Evolutionary conservation across 2,113 vertebrate genomes (phyloP).

Genomic region (Serilophus lunatus): DNA sequence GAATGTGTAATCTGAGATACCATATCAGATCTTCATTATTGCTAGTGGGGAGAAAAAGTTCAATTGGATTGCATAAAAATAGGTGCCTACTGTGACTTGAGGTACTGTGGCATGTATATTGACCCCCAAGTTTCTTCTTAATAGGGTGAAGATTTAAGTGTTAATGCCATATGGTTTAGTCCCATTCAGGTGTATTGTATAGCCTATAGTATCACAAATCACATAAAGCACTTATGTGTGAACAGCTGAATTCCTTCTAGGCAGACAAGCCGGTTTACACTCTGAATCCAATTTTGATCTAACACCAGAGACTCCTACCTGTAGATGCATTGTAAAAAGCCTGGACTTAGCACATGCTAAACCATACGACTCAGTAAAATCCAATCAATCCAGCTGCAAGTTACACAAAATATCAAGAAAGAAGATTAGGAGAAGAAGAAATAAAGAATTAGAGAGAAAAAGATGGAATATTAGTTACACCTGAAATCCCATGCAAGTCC

Average conservation of each 20-base stretch:
- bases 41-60: background rate
- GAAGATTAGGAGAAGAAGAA: background rate
- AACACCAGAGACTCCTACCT: background rate
- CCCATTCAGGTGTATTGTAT: background rate
- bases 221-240: background rate
- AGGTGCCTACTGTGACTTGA: background rate
- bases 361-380: too few species aligned
- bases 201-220: background rate
- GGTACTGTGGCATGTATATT: background rate
- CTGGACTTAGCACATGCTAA: background rate
- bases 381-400: background rate
- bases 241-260: background rate
- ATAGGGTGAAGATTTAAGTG: background rate
- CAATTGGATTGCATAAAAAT: background rate
- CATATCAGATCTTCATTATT: background rate
- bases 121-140: background rate
- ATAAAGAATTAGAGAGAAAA: too few species aligned
- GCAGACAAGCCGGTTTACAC: background rate
- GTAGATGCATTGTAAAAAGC: background rate
- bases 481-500: background rate
- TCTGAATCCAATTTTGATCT: background rate
- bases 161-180: background rate
- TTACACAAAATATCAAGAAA: background rate
- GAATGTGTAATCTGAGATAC: rapidly evolving
- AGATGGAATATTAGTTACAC: background rate